These are phyloP conservation scores for Desmophyllum pertusum DNA, from an alignment of 92 coral and sea anemone genomes.

Conservation along the genomic window DNA sequence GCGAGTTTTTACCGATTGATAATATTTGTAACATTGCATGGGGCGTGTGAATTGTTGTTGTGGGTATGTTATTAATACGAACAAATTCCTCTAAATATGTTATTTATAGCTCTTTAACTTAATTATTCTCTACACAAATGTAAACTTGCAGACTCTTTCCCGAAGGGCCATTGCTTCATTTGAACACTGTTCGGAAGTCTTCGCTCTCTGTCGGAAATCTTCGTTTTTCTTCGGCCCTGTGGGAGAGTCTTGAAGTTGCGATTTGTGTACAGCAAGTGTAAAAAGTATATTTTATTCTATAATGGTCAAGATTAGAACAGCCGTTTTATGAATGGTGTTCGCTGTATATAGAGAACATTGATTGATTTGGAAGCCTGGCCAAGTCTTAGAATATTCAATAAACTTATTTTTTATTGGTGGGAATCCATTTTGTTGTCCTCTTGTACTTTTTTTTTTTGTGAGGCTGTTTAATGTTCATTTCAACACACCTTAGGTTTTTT, in stretches of 20 bases:
- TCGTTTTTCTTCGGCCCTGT: not conserved
- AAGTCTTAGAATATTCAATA: slow-evolving; percentile 39
- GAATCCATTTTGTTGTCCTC: not conserved
- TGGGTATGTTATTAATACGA: slow-evolving; percentile 17
- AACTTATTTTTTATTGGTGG: slow-evolving; percentile 51
- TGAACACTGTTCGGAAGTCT: not conserved
- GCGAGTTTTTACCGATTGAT: not conserved
- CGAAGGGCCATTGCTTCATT: not conserved
- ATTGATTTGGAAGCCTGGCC: slow-evolving; percentile 28
- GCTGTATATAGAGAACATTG: slow-evolving; percentile 15
- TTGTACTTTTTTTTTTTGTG: too few relatives aligned
- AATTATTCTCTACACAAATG: slow-evolving; percentile 10
- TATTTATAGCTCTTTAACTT: slow-evolving; percentile 33
- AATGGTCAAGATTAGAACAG: not conserved
- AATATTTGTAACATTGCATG: not conserved
- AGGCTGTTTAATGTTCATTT: too few relatives aligned
- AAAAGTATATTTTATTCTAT: slow-evolving; percentile 38
- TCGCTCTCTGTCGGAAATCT: not conserved
- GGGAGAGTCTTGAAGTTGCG: slow-evolving; percentile 23
- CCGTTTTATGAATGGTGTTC: slow-evolving; percentile 12
- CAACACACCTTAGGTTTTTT: too few relatives aligned
- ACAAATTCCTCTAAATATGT: slow-evolving; percentile 11
- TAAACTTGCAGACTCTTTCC: slow-evolving; percentile 11
- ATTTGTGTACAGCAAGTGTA: slow-evolving; percentile 34
- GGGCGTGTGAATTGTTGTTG: not conserved